Evolutionary conservation across 1,140 invertebrate species (phyloP).

Genomic region (Neuroterus valhalla): DNA sequence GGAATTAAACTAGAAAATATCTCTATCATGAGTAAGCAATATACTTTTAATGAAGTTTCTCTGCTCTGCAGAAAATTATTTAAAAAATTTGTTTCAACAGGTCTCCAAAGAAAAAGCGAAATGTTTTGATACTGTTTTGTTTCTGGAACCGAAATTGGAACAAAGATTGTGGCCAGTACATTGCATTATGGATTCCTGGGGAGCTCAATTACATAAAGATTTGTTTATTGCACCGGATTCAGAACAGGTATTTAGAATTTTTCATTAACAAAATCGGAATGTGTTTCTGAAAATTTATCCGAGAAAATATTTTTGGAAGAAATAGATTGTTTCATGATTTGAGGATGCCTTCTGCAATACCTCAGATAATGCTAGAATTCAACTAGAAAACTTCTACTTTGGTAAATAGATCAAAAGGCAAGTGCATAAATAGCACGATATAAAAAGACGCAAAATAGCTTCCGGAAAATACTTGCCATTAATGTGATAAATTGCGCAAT

Average conservation of each 20-base stretch:
- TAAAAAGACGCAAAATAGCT: too few species aligned
- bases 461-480: too few species aligned
- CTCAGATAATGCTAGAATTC: too few species aligned
- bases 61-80: background rate
- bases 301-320: slow-evolving; percentile 32
- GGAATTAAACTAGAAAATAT: slow-evolving; percentile 37
- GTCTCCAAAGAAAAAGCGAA: slow-evolving; percentile 76
- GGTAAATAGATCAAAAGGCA: too few species aligned
- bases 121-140: slow-evolving; percentile 83
- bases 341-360: too few species aligned
- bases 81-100: slow-evolving; percentile 63
- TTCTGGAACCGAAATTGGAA: slow-evolving; percentile 77
- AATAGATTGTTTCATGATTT: too few species aligned
- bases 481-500: too few species aligned
- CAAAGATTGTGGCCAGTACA: slow-evolving; percentile 87
- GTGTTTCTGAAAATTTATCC: background rate
- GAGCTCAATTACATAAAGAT: slow-evolving; percentile 84
- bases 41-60: background rate
- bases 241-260: slow-evolving; percentile 51
- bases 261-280: background rate
- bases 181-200: slow-evolving; percentile 85
- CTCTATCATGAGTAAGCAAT: too few species aligned
- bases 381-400: too few species aligned
- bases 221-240: slow-evolving; percentile 75
- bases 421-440: too few species aligned